These are phyloP conservation scores for Phaenicophaeus curvirostris DNA, from an alignment of 2,797 vertebrate species.

Conservation along the genomic window DNA sequence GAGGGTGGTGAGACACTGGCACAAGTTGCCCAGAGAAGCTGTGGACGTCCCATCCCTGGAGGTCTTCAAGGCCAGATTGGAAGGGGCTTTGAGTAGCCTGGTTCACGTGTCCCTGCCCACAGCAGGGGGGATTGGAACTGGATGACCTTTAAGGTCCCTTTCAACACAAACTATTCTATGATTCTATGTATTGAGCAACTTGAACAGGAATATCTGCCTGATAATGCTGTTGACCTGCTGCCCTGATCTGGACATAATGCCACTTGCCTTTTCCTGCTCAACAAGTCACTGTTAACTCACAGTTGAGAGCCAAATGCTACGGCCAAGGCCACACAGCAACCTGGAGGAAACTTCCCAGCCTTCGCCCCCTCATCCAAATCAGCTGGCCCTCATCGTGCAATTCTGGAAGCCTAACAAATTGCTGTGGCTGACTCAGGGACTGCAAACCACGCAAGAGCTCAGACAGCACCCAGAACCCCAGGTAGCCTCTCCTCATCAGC, in stretches of 20 bases:
- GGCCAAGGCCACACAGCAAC: neutral
- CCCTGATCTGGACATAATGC: accelerated
- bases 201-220: neutral
- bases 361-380: neutral
- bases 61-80: no score
- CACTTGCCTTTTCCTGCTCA: neutral
- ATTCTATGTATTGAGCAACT: neutral
- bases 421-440: neutral
- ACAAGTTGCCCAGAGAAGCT: no score
- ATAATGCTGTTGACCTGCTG: accelerated
- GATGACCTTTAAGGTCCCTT: no score
- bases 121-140: no score
- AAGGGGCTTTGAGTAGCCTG: no score
- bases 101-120: no score
- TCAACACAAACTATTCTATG: no score
- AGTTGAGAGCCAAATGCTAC: accelerated
- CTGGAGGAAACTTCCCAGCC: neutral
- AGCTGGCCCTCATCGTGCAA: accelerated
- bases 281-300: neutral
- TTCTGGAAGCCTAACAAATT: neutral
- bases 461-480: neutral
- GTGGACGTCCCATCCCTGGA: no score
- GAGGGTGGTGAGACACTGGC: no score
- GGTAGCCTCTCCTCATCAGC: neutral
- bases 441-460: neutral